phyloP scores from a whole-genome alignment of 2,888 invertebrate genomes.

The Petrophora chlorosata region DNA sequence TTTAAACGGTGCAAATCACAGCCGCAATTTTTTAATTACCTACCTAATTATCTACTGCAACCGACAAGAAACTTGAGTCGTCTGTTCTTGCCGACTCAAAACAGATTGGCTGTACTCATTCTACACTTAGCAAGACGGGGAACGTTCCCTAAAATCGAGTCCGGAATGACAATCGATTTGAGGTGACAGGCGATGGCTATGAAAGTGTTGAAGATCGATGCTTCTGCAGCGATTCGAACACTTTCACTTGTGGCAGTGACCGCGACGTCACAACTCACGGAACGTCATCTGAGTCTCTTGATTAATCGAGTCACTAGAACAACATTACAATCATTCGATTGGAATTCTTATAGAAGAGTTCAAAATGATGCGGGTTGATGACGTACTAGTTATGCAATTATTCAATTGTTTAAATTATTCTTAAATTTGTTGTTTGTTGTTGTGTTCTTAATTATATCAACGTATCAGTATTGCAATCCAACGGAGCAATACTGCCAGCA shows the following conservation, averaged over 20 bases:
- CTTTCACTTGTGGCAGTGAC: constrained; percentile 71
- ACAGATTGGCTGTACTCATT: not conserved
- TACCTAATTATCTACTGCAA: no score
- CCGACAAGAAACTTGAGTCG: no score
- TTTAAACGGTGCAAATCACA: no score
- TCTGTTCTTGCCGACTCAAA: not conserved
- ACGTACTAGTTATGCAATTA: no score
- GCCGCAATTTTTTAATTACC: no score
- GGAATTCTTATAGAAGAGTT: no score
- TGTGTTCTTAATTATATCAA: no score
- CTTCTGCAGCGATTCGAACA: constrained; percentile 53
- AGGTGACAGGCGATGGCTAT: constrained; percentile 35
- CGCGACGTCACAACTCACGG: constrained; percentile 53
- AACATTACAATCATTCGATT: not conserved
- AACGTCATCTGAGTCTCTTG: constrained; percentile 39
- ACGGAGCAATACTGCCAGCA: no score
- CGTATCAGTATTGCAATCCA: no score
- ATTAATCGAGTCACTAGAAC: constrained; percentile 4
- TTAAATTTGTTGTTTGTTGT: no score
- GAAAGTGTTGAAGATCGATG: constrained; percentile 77
- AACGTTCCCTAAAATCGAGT: constrained; percentile 54
- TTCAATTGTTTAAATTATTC: no score
- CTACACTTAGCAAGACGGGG: constrained; percentile 42
- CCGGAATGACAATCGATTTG: constrained; percentile 72
- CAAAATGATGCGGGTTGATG: no score